Evolutionary conservation across 2,113 vertebrate species (phyloP).

Genomic region (Channa argus): DNA sequence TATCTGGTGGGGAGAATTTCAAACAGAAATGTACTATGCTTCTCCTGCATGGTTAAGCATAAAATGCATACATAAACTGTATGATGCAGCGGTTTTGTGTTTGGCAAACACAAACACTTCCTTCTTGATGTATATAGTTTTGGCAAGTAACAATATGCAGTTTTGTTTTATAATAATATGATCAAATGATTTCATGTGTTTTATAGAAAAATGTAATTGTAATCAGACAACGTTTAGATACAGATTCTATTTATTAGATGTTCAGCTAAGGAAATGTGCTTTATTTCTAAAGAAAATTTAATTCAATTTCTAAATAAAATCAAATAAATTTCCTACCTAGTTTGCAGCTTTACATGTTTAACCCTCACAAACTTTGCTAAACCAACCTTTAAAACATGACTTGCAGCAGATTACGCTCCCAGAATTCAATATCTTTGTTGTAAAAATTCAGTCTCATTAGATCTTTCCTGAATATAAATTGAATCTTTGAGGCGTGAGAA

Average conservation of each 20-base stretch:
- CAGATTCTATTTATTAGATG: not conserved
- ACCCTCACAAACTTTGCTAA: not conserved
- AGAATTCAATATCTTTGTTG: too few species aligned
- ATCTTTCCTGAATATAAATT: too few species aligned
- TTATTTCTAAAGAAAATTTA: too few species aligned
- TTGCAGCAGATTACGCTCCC: not conserved
- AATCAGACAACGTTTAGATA: too few species aligned
- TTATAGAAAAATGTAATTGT: too few species aligned
- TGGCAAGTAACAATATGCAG: not conserved
- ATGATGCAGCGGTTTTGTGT: not conserved
- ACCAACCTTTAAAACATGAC: not conserved
- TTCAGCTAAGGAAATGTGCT: not conserved
- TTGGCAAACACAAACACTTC: not conserved
- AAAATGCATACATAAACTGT: not conserved
- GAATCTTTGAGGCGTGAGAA: not conserved
- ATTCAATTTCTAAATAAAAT: too few species aligned
- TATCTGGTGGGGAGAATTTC: not conserved
- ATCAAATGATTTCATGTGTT: too few species aligned
- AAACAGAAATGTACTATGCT: not conserved
- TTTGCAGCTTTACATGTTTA: not conserved
- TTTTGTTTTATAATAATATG: not conserved
- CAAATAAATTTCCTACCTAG: too few species aligned
- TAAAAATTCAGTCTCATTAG: not conserved
- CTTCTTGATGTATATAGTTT: too few species aligned
- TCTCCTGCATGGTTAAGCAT: not conserved